A percentile compares a stretch with the other conserved stretches of the same genome.
phyloP scores from a whole-genome alignment of 2,113 vertebrate genomes.

The Dromiciops gliroides region DNA sequence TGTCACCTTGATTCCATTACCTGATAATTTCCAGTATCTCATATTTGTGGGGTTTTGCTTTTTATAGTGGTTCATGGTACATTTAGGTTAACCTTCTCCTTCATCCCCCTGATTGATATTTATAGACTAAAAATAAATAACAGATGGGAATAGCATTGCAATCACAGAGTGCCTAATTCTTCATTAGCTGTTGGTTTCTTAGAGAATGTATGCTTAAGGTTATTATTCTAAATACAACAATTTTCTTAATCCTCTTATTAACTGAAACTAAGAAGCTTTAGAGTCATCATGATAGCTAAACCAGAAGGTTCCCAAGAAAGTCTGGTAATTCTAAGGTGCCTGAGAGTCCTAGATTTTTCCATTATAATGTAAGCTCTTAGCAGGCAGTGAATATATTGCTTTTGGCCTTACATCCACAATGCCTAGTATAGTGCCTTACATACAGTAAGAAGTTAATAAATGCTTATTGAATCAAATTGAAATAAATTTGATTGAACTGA shows the following conservation, averaged over 20 bases:
- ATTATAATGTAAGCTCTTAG: not conserved
- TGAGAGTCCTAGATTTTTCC: not conserved
- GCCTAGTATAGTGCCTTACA: not conserved
- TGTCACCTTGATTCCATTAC: not conserved
- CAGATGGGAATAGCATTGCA: conserved; percentile 26
- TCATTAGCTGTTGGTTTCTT: not conserved
- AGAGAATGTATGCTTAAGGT: not conserved
- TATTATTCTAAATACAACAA: not conserved
- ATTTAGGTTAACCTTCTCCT: not conserved
- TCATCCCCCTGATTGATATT: not conserved
- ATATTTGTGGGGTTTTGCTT: not conserved
- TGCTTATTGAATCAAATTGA: not conserved
- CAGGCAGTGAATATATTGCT: not conserved
- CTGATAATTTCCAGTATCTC: not conserved
- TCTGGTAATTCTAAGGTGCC: not conserved
- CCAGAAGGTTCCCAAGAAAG: not conserved
- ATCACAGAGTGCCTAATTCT: not conserved
- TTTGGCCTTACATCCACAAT: not conserved
- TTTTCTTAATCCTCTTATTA: conserved; percentile 3
- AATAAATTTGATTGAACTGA: not conserved
- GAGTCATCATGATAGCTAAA: not conserved
- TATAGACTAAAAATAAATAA: conserved; percentile 41
- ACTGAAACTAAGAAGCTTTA: conserved; percentile 1
- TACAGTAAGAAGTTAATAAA: not conserved
- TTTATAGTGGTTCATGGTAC: not conserved